Percentiles rank a stretch among this genome's conserved stretches.
Conservation (phyloP, 2,797 vertebrate genomes). For the Periparus ater region DNA sequence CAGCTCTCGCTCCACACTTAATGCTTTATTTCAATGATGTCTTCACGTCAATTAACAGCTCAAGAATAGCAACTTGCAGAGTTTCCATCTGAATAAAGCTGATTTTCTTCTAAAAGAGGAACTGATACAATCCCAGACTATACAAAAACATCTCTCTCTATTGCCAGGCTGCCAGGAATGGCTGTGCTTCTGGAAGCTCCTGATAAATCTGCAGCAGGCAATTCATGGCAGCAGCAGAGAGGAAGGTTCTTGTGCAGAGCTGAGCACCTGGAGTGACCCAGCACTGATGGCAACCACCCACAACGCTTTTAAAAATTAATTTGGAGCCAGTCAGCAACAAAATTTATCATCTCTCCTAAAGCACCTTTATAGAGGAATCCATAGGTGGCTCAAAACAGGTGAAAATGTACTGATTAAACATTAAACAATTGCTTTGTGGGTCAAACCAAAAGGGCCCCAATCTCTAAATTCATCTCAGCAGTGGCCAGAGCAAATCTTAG, state of each 20-base stretch:
- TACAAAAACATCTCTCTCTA: neutral
- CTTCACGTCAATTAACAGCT: slow-evolving; percentile 2
- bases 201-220: neutral
- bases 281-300: neutral
- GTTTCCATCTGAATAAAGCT: neutral
- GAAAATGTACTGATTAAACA: neutral
- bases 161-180: neutral
- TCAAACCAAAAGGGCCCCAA: neutral
- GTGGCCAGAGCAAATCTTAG: neutral
- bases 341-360: neutral
- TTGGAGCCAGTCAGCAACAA: neutral
- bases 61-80: neutral
- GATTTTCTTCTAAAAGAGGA: neutral
- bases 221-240: neutral
- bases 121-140: neutral
- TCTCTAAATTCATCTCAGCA: neutral
- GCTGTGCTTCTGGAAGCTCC: neutral
- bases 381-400: neutral
- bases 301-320: neutral
- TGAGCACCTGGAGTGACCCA: neutral
- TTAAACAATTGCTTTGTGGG: neutral
- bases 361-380: neutral
- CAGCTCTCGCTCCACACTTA: neutral
- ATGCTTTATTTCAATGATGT: neutral
- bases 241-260: neutral